Conservation (phyloP, 2,888 invertebrate species). For the Tetranychus truncatus region DNA sequence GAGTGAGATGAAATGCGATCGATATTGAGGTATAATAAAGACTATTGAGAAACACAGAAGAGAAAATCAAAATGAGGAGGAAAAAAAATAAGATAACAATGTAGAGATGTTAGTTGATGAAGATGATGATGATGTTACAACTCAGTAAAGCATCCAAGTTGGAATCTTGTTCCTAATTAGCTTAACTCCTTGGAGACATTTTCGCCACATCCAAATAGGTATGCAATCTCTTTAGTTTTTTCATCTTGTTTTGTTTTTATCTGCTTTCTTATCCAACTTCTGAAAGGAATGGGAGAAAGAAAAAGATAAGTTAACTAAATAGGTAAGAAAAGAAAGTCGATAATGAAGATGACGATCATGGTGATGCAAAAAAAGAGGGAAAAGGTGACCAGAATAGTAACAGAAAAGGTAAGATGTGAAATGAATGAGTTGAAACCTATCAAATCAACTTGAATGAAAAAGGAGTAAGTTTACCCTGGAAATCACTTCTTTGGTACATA, state of each 20-base stretch:
- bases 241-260: background rate
- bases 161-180: conserved; percentile 1
- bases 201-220: background rate
- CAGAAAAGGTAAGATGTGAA: background rate
- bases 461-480: background rate
- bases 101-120: background rate
- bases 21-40: background rate
- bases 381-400: background rate
- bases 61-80: background rate
- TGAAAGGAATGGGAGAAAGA: background rate
- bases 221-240: background rate
- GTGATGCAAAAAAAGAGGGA: background rate
- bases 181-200: background rate
- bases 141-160: too few relatives aligned
- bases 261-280: background rate
- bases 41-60: background rate
- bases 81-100: background rate
- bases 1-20: background rate
- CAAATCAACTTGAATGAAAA: background rate
- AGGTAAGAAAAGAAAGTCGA: background rate
- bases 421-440: background rate
- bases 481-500: background rate
- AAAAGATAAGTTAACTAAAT: background rate
- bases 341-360: background rate
- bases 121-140: background rate